phyloP scores from a whole-genome alignment of 2,888 invertebrate genomes.

The Eupithecia abbreviata region DNA sequence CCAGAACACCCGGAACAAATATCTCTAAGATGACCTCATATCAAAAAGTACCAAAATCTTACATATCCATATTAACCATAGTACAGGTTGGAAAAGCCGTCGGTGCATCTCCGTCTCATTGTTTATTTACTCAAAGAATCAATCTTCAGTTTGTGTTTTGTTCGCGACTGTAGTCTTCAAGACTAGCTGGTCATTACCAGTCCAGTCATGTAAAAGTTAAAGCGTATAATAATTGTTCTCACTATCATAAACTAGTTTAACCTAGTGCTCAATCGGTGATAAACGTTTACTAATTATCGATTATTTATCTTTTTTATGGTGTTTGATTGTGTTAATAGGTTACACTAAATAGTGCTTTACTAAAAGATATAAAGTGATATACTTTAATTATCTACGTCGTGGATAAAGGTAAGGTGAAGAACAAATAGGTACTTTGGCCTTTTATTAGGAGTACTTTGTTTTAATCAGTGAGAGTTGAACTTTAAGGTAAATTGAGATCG shows the following conservation, averaged over 20 bases:
- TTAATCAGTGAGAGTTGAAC: not conserved
- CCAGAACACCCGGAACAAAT: too few species aligned
- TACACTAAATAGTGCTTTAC: not conserved
- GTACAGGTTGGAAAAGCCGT: not conserved
- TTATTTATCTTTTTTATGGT: not conserved
- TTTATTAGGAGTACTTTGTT: too few species aligned
- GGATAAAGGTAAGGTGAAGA: not conserved
- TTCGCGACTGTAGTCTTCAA: slow-evolving; percentile 18
- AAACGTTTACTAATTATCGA: slow-evolving; percentile 9
- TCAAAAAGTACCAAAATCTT: not conserved
- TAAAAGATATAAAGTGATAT: not conserved
- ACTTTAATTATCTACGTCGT: not conserved
- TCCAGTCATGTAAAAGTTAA: slow-evolving; percentile 13
- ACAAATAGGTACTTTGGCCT: not conserved
- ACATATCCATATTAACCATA: not conserved
- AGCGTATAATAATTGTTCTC: not conserved
- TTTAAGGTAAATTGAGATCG: too few species aligned
- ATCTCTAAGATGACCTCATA: not conserved
- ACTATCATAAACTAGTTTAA: slow-evolving; percentile 1
- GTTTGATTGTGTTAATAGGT: not conserved
- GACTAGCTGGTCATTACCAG: slow-evolving; percentile 8
- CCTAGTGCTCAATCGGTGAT: slow-evolving; percentile 22
- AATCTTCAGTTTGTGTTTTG: not conserved
- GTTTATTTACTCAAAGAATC: not conserved
- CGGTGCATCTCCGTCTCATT: not conserved